Percentiles rank a stretch among this genome's conserved stretches.
These are phyloP conservation scores for Embiotoca jacksoni DNA, from an alignment of 2,113 vertebrate species.

Conservation along the genomic window DNA sequence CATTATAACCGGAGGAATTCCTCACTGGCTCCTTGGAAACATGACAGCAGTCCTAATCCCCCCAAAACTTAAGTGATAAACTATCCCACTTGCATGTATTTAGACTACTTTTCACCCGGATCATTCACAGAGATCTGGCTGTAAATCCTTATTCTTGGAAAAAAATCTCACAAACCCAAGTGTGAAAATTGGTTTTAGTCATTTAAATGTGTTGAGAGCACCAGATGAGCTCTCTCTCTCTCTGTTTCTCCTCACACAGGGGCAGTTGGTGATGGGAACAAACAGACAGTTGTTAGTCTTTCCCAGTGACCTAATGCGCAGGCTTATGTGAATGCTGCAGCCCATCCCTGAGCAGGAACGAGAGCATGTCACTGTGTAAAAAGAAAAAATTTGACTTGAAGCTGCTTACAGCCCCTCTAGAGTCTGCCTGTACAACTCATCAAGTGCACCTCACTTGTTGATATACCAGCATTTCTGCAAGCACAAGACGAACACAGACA, in stretches of 20 bases:
- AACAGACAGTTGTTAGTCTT: constrained; percentile 83
- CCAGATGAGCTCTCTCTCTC: background rate
- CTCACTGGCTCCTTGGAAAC: constrained; percentile 35
- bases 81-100: no score
- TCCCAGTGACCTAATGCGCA: constrained; percentile 82
- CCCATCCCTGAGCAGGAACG: constrained; percentile 77
- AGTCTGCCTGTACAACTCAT: constrained; percentile 7
- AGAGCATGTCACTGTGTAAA: constrained; percentile 59
- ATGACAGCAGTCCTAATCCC: constrained; percentile 12
- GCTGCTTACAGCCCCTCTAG: constrained; percentile 18
- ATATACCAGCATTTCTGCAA: background rate
- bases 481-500: no score
- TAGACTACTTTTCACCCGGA: no score
- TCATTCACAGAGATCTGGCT: no score
- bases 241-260: constrained; percentile 14
- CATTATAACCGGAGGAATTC: constrained; percentile 31
- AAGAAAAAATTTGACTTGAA: constrained; percentile 44
- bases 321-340: constrained; percentile 79
- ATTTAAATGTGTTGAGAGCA: no score
- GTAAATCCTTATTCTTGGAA: no score
- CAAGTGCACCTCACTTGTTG: constrained; percentile 29
- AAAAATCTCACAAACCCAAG: no score
- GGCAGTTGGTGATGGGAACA: constrained; percentile 78
- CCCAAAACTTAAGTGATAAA: no score
- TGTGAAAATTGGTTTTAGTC: no score